Conservation (phyloP, 2,797 vertebrate genomes). For the Cryptoblepharus egeriae region DNA sequence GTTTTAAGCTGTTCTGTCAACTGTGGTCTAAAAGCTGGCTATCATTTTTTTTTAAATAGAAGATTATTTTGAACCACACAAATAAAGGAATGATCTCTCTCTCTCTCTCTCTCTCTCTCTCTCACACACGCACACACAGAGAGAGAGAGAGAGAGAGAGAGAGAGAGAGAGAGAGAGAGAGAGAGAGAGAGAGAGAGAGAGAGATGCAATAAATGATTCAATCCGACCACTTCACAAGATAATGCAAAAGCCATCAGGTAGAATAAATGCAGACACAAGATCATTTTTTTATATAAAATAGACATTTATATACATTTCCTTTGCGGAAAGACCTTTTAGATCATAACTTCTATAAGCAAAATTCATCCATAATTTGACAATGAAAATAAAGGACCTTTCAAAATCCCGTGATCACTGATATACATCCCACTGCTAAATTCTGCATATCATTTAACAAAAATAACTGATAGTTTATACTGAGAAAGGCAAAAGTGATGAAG, state of each 20-base stretch:
- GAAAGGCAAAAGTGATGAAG: conserved; percentile 39
- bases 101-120: too few species aligned
- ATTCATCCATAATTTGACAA: conserved; percentile 60
- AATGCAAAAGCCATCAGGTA: background rate
- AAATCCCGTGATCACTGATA: conserved; percentile 58
- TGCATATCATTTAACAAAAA: conserved; percentile 51
- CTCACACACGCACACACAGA: background rate
- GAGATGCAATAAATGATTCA: background rate
- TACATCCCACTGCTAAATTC: conserved; percentile 57
- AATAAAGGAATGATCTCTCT: too few species aligned
- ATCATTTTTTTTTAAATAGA: too few species aligned
- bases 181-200: too few species aligned
- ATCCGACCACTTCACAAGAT: background rate
- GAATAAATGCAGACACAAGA: conserved; percentile 49
- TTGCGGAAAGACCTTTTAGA: conserved; percentile 61
- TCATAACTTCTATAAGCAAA: conserved; percentile 63
- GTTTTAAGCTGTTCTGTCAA: too few species aligned
- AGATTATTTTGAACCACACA: too few species aligned
- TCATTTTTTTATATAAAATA: conserved; percentile 80
- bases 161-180: too few species aligned
- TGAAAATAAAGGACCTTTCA: conserved; percentile 63
- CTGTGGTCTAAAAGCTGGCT: too few species aligned
- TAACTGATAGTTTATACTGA: conserved; percentile 33
- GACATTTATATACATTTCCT: conserved; percentile 76
- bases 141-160: too few species aligned